phyloP scores from a whole-genome alignment of 2,888 invertebrate species.

The Chrysodeixis includens region DNA sequence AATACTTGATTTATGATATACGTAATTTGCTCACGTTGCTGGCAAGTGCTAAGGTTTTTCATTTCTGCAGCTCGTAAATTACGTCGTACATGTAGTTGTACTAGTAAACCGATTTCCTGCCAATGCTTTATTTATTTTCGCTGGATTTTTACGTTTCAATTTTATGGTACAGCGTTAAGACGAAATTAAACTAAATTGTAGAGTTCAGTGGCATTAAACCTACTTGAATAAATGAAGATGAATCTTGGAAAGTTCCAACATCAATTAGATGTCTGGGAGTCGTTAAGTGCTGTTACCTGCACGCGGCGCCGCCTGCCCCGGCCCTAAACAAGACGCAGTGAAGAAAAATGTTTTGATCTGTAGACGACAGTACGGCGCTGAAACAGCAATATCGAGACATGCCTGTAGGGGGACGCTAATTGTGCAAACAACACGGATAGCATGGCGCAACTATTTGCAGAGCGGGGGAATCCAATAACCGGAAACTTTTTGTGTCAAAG shows the following conservation, averaged over 20 bases:
- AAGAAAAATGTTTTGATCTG: constrained; percentile 62
- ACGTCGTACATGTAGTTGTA: constrained; percentile 20
- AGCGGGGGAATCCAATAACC: constrained; percentile 42
- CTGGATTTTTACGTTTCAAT: background rate
- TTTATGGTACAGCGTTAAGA: constrained; percentile 1
- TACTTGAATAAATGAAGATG: constrained; percentile 11
- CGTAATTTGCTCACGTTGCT: constrained; percentile 44
- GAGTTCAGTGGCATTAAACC: constrained; percentile 2
- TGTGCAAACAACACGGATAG: constrained; percentile 66
- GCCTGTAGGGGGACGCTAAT: constrained; percentile 65
- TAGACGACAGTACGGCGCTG: constrained; percentile 64
- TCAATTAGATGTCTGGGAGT: constrained; percentile 40
- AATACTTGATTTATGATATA: constrained; percentile 57
- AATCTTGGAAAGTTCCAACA: constrained; percentile 34
- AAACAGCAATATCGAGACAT: constrained; percentile 63
- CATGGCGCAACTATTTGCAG: constrained; percentile 54
- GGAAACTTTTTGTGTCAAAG: constrained; percentile 23
- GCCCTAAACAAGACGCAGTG: constrained; percentile 32
- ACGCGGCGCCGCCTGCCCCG: constrained; percentile 27
- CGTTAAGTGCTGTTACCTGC: constrained; percentile 45
- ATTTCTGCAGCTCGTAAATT: constrained; percentile 43
- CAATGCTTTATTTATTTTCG: constrained; percentile 8
- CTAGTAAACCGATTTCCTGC: constrained; percentile 12
- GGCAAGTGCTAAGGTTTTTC: constrained; percentile 40
- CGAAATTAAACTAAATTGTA: background rate